phyloP scores from a whole-genome alignment of 2,797 vertebrate genomes.

The Natrix natrix region DNA sequence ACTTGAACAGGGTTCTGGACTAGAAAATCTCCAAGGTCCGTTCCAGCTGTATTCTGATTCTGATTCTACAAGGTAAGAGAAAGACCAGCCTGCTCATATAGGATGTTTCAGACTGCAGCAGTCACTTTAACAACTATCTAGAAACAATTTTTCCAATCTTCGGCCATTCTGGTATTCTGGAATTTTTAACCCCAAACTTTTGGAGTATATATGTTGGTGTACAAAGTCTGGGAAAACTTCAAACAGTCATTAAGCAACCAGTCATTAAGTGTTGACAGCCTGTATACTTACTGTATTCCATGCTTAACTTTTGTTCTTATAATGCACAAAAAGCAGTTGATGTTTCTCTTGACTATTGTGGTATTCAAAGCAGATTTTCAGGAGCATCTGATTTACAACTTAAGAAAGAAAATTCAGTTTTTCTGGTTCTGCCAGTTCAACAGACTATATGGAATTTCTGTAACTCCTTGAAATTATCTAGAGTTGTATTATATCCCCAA shows the following conservation, averaged over 20 bases:
- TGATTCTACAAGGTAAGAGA: not conserved
- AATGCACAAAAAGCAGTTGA: too few relatives aligned
- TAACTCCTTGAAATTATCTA: not conserved
- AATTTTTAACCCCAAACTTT: not conserved
- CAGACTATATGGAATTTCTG: not conserved
- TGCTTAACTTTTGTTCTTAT: too few relatives aligned
- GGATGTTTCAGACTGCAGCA: not conserved
- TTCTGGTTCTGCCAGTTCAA: not conserved
- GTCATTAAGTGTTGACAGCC: too few relatives aligned
- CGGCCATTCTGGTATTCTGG: not conserved
- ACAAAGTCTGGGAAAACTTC: not conserved
- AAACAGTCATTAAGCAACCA: too few relatives aligned
- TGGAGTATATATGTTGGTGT: not conserved
- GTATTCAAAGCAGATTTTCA: not conserved
- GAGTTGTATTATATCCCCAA: not conserved
- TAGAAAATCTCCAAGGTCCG: too few relatives aligned
- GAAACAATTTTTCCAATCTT: not conserved
- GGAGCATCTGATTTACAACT: not conserved
- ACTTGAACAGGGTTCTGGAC: too few relatives aligned
- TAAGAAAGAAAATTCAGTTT: not conserved
- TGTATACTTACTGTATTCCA: not conserved
- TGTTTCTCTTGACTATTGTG: not conserved
- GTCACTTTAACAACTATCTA: not conserved
- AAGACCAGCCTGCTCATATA: not conserved
- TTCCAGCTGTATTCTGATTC: too few relatives aligned